phyloP scores from a whole-genome alignment of 2,797 vertebrate species.

The Gymnopithys bicolor region DNA sequence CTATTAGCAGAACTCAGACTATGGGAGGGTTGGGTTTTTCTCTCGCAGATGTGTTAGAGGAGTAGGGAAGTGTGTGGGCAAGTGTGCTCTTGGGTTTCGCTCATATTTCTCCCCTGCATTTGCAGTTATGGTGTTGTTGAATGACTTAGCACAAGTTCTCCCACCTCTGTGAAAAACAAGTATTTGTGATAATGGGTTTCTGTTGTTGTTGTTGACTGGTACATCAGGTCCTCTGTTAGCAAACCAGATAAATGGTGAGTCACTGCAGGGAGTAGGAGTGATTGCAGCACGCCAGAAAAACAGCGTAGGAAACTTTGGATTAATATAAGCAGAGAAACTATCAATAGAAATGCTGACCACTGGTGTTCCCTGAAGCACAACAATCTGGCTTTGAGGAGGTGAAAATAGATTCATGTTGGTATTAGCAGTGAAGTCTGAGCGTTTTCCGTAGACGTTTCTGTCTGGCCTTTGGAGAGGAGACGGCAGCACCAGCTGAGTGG shows the following conservation, averaged over 20 bases:
- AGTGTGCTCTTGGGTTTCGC: background rate
- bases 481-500: rapidly evolving
- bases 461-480: background rate
- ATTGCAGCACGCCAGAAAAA: background rate
- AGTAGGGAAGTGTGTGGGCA: conserved; percentile 31
- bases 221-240: conserved; percentile 43
- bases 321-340: background rate
- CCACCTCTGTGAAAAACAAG: conserved; percentile 48
- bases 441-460: background rate
- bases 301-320: conserved; percentile 16
- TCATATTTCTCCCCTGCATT: conserved; percentile 5
- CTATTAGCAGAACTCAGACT: background rate
- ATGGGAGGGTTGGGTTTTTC: background rate
- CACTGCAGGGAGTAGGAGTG: conserved; percentile 26
- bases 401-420: background rate
- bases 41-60: background rate
- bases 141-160: conserved; percentile 16
- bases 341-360: conserved; percentile 29
- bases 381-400: background rate
- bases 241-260: conserved; percentile 49
- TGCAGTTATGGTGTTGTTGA: background rate
- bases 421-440: background rate
- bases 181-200: conserved; percentile 7
- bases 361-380: background rate
- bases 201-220: conserved; percentile 51